A percentile compares a stretch with the other conserved stretches of the same genome.
These are phyloP conservation scores for Heliocidaris tuberculata DNA, from an alignment of 35 echinoderm and acorn worm genomes.

Conservation along the genomic window DNA sequence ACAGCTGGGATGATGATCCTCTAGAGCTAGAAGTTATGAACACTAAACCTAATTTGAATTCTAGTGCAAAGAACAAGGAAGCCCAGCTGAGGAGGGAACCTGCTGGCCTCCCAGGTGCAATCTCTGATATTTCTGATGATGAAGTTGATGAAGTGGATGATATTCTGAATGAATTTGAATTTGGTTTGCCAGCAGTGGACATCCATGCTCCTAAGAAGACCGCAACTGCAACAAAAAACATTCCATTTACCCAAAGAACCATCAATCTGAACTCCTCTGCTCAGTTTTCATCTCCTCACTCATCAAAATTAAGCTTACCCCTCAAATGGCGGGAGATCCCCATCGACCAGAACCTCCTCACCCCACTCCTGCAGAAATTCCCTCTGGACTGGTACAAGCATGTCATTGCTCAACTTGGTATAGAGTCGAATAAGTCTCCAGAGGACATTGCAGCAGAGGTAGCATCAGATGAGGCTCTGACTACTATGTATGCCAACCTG, in stretches of 20 bases:
- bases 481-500: constrained; percentile 85
- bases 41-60: constrained; percentile 41
- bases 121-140: constrained; percentile 50
- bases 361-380: constrained; percentile 63
- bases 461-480: constrained; percentile 69
- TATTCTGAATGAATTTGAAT: constrained; percentile 79
- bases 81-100: neutral
- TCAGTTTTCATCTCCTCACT: constrained; percentile 86
- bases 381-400: constrained; percentile 89
- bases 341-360: constrained; percentile 66
- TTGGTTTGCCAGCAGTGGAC: constrained; percentile 81
- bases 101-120: constrained; percentile 47
- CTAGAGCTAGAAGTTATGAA: constrained; percentile 67
- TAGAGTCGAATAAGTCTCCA: constrained; percentile 51
- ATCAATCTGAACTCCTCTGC: constrained; percentile 82
- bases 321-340: constrained; percentile 98
- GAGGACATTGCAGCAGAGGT: constrained; percentile 71
- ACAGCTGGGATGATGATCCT: constrained; percentile 88
- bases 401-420: constrained; percentile 67
- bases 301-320: constrained; percentile 92
- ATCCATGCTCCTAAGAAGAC: constrained; percentile 39
- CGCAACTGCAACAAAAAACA: neutral
- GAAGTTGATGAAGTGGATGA: constrained; percentile 78
- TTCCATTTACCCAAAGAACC: neutral
- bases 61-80: constrained; percentile 35